Conservation (phyloP, 2,113 vertebrate genomes). For the Grallaria varia region DNA sequence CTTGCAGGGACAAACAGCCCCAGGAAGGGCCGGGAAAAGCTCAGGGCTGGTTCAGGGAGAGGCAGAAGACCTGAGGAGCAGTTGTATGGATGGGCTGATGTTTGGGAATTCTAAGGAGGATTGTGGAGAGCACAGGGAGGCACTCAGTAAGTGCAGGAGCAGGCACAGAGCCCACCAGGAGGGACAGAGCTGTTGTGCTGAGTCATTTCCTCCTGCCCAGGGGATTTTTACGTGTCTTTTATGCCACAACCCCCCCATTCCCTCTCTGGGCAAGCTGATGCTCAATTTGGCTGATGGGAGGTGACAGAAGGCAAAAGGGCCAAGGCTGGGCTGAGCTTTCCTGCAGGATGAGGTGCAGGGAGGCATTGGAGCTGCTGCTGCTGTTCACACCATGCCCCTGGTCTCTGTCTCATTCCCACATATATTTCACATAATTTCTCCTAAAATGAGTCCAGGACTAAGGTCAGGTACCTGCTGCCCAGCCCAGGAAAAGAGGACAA, state of each 20-base stretch:
- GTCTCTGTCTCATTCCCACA: not conserved
- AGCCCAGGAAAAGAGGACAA: not conserved
- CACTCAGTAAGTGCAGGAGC: not conserved
- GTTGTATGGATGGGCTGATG: not conserved
- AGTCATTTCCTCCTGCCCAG: constrained; percentile 17
- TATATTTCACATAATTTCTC: not conserved
- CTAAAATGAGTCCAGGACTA: not conserved
- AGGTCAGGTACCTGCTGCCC: not conserved
- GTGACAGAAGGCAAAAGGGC: not conserved
- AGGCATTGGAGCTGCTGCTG: not conserved
- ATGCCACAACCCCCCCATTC: not conserved
- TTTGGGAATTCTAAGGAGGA: not conserved
- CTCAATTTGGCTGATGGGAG: not conserved
- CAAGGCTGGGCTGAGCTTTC: not conserved
- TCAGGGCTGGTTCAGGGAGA: not conserved
- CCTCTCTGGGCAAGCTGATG: not conserved
- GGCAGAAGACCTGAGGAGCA: not conserved
- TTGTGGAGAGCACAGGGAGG: not conserved
- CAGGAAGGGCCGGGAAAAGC: not conserved
- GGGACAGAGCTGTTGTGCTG: not conserved
- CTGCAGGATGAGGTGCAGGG: not conserved
- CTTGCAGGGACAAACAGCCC: not conserved
- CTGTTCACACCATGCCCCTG: not conserved
- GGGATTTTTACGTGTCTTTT: not conserved
- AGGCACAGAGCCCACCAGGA: not conserved